Base-by-base conservation (phyloP, 2,888 invertebrate species). In the Drosophila koepferae region DNA sequence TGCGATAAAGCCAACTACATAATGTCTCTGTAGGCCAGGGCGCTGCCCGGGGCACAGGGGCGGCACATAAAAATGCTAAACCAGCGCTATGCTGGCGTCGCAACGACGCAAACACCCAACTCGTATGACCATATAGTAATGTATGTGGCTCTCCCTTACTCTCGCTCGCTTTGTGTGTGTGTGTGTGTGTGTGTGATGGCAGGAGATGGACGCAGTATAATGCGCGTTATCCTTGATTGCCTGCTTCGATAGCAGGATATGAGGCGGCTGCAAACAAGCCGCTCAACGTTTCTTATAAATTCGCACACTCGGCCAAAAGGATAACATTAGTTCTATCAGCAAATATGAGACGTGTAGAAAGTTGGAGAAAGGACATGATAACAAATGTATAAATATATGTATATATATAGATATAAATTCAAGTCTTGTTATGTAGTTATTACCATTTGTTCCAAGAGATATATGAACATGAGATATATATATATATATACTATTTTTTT, bases 1-100 rank as follows among this genome's bases (percentile, higher is more conserved):
- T 81, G 88, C 90, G 90, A 86, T 86, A 86, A 86, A 86, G 85
- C 88, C 90, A 89, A 86, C 85, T 89, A 86, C 83, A 88, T 83
- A 86, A 89, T 86, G 85, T 89, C 88, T 87, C 63, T 74, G 74
- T 87, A 81, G 84, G 81, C 77, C 60, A 65, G 58, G 49, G 64
- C 40, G 40, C 40, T 49, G 55, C 34, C 49, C 51, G 36, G 74
- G 63, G 55, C 36, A 65, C 68, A 68, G 70, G 68, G 56, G 12
- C 41, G 56, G 7, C 55, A 41, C 82, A 89, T 81, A 84, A 89
- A 86, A 89, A 89, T 86, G 82, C 87, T 87, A 86, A 89, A 63
- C 72, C 84, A 89, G 89, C 89, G 84, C 76, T 74, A 72, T 84
- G 72, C 51, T 83, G 85, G 85, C 85, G 85, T 79, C 85, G 34